Evolutionary conservation across 2,113 vertebrate genomes (phyloP).

Genomic region (Pitta sordida): DNA sequence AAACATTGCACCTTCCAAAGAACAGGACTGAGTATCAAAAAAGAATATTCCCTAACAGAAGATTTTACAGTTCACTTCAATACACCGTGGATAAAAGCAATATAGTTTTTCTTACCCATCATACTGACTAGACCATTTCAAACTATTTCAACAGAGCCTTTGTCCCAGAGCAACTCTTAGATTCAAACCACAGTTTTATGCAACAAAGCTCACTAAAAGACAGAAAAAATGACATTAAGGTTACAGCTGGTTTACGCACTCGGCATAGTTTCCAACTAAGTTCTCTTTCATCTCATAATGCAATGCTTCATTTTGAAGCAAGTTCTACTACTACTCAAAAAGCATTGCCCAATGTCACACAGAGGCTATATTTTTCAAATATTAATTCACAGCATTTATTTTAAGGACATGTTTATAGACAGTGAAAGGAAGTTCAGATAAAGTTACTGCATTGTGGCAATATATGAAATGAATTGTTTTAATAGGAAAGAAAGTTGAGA

Average conservation of each 20-base stretch:
- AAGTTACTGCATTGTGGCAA: conserved; percentile 34
- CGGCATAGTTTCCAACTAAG: not conserved
- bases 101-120: rapidly evolving
- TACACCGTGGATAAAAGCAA: not conserved
- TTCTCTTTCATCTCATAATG: not conserved
- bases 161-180: not conserved
- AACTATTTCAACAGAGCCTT: not conserved
- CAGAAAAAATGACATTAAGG: not conserved
- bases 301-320: not conserved
- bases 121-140: not conserved
- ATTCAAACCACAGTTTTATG: not conserved
- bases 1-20: not conserved
- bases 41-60: not conserved
- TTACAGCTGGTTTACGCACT: not conserved
- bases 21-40: not conserved
- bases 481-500: conserved; percentile 46
- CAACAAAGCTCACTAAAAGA: not conserved
- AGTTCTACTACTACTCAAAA: not conserved
- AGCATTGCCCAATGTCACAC: not conserved
- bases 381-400: conserved; percentile 11
- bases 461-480: conserved; percentile 45
- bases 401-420: conserved; percentile 17
- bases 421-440: conserved; percentile 46
- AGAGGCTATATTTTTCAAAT: not conserved
- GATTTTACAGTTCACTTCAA: not conserved